These are phyloP conservation scores for Glomeris marginata DNA, from an alignment of 2,888 invertebrate species.

Conservation along the genomic window DNA sequence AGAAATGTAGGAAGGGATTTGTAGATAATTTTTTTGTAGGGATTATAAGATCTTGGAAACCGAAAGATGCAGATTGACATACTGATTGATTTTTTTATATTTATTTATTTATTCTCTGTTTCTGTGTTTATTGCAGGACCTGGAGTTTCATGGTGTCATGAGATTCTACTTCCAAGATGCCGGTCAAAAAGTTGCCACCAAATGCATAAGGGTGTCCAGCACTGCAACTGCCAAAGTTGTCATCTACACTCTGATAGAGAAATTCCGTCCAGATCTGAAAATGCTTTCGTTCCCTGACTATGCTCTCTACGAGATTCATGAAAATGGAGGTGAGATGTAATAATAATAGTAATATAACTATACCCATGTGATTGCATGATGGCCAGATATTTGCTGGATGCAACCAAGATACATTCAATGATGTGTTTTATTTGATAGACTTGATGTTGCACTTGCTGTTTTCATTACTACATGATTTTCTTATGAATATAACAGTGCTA, in stretches of 20 bases:
- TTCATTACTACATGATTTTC: too few relatives aligned
- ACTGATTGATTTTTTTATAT: slow-evolving; percentile 4
- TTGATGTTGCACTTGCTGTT: too few relatives aligned
- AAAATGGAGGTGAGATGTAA: slow-evolving; percentile 48
- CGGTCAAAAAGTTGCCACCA: slow-evolving; percentile 95
- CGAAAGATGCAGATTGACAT: neutral
- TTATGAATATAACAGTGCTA: too few relatives aligned
- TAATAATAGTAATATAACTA: too few relatives aligned
- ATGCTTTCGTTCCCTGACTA: slow-evolving; percentile 60
- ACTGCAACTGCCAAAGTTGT: slow-evolving; percentile 93
- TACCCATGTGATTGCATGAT: too few relatives aligned
- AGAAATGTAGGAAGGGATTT: too few relatives aligned
- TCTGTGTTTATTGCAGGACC: slow-evolving; percentile 44
- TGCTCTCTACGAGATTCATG: slow-evolving; percentile 54
- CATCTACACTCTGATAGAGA: slow-evolving; percentile 92
- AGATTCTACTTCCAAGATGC: slow-evolving; percentile 99
- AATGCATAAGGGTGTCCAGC: slow-evolving; percentile 94
- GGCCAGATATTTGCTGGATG: too few relatives aligned
- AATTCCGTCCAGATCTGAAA: slow-evolving; percentile 98
- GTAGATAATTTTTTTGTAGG: too few relatives aligned
- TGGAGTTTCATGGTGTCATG: slow-evolving; percentile 99
- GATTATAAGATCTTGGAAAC: too few relatives aligned
- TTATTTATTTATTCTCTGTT: slow-evolving; percentile 27
- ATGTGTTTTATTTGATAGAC: too few relatives aligned
- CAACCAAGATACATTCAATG: too few relatives aligned